Evolutionary conservation across 2,888 invertebrate genomes (phyloP), one percentile per base, ranked within the genome.

Genomic region (Antheraea yamamai): DNA sequence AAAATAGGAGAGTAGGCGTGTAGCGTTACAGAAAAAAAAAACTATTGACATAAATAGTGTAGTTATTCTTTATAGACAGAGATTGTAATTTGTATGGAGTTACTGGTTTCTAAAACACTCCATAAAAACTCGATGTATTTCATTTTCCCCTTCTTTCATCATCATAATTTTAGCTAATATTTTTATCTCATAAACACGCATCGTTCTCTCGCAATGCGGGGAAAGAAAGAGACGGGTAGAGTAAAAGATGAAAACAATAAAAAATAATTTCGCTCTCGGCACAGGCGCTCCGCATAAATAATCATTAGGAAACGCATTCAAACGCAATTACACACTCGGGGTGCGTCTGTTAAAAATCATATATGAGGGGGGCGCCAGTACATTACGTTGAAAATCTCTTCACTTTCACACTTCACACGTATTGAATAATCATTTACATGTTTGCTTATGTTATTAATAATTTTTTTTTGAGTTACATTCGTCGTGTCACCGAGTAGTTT

Each of bases 301-400:
- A 91, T 90, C 87, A 91, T 92, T 91, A 91, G 83, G 84, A 82
- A 86, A 84, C 87, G 87, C 88, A 88, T 91, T 89, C 89, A 87
- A 85, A 86, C 87, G 87, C 89, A 91, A 91, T 92, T 90, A 91
- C 91, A 90, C 89, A 89, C 89, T 89, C 85, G 87, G 89, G 87
- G 88, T 85, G 86, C 88, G 88, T 81, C 89, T 89, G 90, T 91
- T 91, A 89, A 88, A 90, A 89, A 90, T 90, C 88, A 89, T 91
- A 89, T 88, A 88, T 85, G 81, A 79, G 81, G 86, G 85, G 83
- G 74, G n/a, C 26, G 52, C 2, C 26, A 30, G 23, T 52, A 26
- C 30, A 55, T 72, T 72, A 73, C 2, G 55, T 73, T 73, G 30
- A n/a, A n/a, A 55, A 73, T 55, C 52, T 23, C 73, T 52, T 18